phyloP scores from a whole-genome alignment of 2,888 invertebrate genomes.

The Lissonota sp. region DNA sequence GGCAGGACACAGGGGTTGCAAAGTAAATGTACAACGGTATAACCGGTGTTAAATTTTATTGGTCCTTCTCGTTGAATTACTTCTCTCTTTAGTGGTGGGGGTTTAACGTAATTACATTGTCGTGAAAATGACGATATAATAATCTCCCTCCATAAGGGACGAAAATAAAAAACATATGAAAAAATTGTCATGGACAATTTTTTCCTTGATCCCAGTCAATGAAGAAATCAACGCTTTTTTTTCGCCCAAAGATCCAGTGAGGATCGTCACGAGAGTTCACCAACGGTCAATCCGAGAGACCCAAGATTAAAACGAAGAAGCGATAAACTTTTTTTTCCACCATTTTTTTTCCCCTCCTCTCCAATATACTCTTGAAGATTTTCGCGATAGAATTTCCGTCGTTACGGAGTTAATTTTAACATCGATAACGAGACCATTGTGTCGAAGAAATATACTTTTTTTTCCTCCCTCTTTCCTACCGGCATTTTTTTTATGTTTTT shows the following conservation, averaged over 20 bases:
- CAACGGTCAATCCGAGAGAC: constrained; percentile 55
- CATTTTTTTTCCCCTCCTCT: no score
- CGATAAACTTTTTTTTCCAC: not conserved
- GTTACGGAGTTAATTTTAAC: not conserved
- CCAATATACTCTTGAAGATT: no score
- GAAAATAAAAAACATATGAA: no score
- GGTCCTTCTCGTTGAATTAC: no score
- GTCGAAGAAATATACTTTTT: constrained; percentile 14
- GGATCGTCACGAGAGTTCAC: constrained; percentile 22
- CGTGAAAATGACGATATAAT: constrained; percentile 49
- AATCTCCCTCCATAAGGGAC: constrained; percentile 32
- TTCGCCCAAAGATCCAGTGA: constrained; percentile 15
- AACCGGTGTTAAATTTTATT: constrained; percentile 69
- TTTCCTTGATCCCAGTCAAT: constrained; percentile 15
- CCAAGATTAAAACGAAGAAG: constrained; percentile 10
- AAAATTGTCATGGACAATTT: constrained; percentile 18
- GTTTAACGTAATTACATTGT: constrained; percentile 70
- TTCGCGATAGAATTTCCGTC: not conserved
- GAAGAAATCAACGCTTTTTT: constrained; percentile 47
- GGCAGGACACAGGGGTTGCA: constrained; percentile 12
- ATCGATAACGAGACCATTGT: constrained; percentile 30
- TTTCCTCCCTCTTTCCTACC: not conserved
- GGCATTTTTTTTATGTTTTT: constrained; percentile 9
- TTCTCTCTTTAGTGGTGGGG: constrained; percentile 65
- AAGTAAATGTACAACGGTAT: constrained; percentile 67